Evolutionary conservation across 2,888 invertebrate genomes (phyloP).

Genomic region (Dromius quadrimaculatus): DNA sequence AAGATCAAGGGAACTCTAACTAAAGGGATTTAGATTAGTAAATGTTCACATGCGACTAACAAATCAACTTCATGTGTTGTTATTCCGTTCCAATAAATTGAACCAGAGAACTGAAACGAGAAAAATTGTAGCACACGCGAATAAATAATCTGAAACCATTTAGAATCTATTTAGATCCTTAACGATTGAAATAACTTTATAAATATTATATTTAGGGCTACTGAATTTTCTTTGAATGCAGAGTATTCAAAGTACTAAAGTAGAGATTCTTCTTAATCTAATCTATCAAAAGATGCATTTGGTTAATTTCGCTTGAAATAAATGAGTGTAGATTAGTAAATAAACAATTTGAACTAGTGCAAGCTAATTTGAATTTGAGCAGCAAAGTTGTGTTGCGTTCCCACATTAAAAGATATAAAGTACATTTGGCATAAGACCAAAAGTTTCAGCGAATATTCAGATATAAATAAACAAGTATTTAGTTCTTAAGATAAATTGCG

Average conservation of each 20-base stretch:
- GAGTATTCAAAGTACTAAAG: background rate
- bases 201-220: background rate
- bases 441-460: constrained; percentile 29
- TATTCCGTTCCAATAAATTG: too few relatives aligned
- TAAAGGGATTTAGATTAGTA: too few relatives aligned
- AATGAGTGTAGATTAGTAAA: background rate
- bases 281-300: background rate
- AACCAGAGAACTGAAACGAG: background rate
- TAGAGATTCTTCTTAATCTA: background rate
- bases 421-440: constrained; percentile 41
- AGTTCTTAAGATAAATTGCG: constrained; percentile 46
- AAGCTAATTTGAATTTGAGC: constrained; percentile 1
- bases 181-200: background rate
- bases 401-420: constrained; percentile 39
- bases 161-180: background rate
- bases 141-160: constrained; percentile 26
- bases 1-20: too few relatives aligned
- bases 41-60: too few relatives aligned
- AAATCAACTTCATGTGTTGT: too few relatives aligned
- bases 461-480: constrained; percentile 44
- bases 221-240: background rate
- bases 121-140: constrained; percentile 17
- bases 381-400: constrained; percentile 1
- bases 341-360: background rate
- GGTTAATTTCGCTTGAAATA: background rate